phyloP scores from a whole-genome alignment of 2,797 vertebrate species.

The Sciaenops ocellatus region DNA sequence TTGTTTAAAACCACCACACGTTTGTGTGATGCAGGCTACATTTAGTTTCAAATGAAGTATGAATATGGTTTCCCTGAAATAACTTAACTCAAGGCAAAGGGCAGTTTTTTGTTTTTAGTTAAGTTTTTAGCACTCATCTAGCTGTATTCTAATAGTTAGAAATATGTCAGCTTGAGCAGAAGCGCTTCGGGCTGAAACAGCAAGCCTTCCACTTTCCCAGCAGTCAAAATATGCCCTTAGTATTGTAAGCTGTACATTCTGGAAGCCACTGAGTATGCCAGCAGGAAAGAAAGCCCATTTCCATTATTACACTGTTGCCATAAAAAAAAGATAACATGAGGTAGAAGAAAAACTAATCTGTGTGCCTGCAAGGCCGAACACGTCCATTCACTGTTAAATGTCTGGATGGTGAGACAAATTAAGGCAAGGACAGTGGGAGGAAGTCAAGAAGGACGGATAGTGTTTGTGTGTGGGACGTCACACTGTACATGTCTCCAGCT shows the following conservation, averaged over 20 bases:
- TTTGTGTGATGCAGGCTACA: neutral
- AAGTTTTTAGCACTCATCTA: neutral
- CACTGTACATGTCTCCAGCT: neutral
- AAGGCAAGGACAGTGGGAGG: neutral
- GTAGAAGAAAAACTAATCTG: constrained; percentile 7
- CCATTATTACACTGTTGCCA: constrained; percentile 11
- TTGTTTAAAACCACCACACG: neutral
- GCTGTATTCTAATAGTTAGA: neutral
- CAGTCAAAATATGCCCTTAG: constrained; percentile 10
- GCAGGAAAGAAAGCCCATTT: constrained; percentile 28
- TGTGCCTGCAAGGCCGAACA: constrained; percentile 21
- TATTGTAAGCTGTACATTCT: constrained; percentile 19
- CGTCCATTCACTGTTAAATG: constrained; percentile 29
- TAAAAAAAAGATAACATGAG: constrained; percentile 24
- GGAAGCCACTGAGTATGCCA: constrained; percentile 25
- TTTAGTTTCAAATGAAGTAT: neutral
- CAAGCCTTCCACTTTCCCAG: constrained; percentile 1
- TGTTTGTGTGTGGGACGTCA: neutral
- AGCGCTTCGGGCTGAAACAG: neutral
- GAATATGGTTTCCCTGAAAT: neutral
- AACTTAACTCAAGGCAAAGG: neutral
- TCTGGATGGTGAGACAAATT: constrained; percentile 24
- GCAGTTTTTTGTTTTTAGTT: neutral
- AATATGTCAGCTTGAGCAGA: constrained; percentile 1
- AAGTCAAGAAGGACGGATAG: neutral